Evolutionary conservation across 2,113 vertebrate species (phyloP).

Genomic region (Picathartes gymnocephalus): DNA sequence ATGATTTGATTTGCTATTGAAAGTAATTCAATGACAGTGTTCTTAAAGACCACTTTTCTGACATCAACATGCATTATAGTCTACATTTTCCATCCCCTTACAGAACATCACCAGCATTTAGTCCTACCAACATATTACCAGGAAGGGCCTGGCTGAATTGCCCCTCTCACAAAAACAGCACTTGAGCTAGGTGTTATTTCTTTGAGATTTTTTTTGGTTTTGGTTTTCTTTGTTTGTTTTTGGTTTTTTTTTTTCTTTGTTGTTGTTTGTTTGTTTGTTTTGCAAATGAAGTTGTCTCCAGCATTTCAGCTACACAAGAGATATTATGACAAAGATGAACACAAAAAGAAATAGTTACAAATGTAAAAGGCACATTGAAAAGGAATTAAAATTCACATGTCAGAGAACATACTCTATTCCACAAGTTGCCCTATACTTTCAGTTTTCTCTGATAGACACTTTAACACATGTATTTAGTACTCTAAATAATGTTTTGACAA

Average conservation of each 20-base stretch:
- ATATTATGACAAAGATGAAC: background rate
- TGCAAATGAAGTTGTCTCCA: background rate
- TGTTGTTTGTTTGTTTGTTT: background rate
- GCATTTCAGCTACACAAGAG: constrained; percentile 15
- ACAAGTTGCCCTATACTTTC: background rate
- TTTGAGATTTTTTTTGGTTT: background rate
- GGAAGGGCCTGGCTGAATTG: background rate
- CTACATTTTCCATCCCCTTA: background rate
- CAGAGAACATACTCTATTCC: background rate
- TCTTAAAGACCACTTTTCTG: background rate
- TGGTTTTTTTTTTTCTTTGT: background rate
- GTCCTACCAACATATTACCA: background rate
- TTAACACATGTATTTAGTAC: background rate
- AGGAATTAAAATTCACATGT: background rate
- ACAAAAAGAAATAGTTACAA: background rate
- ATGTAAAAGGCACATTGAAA: background rate
- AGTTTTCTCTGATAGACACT: background rate
- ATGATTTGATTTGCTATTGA: background rate
- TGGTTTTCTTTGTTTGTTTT: background rate
- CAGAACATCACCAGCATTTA: background rate
- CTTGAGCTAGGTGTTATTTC: background rate
- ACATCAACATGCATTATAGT: background rate
- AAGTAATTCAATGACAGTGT: background rate
- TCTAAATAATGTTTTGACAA: background rate
- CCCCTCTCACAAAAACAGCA: constrained; percentile 18